phyloP scores from a whole-genome alignment of 2,113 vertebrate genomes.

The Zosterops lateralis region DNA sequence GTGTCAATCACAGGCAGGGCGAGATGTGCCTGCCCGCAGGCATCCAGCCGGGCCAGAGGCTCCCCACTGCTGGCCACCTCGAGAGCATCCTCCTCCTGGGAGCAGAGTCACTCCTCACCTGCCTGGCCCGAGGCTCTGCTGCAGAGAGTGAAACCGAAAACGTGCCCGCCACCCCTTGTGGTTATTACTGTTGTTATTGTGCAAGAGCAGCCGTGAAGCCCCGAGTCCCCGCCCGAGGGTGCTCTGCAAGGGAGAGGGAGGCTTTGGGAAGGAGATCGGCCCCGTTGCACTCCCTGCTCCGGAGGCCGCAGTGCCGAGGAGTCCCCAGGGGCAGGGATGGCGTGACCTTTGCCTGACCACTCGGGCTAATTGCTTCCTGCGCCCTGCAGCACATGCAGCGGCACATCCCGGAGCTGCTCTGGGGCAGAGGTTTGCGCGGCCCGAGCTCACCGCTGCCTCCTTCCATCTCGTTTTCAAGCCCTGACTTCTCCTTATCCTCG shows the following conservation, averaged over 20 bases:
- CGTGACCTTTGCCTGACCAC: neutral
- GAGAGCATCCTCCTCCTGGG: neutral
- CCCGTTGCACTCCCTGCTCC: accelerated
- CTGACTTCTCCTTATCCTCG: neutral
- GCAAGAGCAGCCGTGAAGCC: neutral
- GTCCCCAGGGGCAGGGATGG: neutral
- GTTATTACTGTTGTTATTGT: neutral
- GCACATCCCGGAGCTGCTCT: accelerated
- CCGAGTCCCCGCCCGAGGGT: accelerated
- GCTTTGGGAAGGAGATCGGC: neutral
- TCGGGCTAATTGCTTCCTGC: neutral
- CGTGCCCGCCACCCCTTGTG: accelerated
- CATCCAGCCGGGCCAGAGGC: neutral
- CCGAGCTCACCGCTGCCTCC: accelerated
- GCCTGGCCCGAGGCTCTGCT: accelerated
- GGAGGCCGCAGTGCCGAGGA: accelerated
- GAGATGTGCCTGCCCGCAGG: neutral
- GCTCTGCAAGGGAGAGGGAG: neutral
- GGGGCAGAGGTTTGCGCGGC: neutral
- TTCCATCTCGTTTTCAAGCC: neutral
- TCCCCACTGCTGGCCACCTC: accelerated
- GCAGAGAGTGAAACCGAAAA: neutral
- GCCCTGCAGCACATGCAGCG: neutral
- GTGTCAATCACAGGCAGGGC: accelerated
- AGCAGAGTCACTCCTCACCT: accelerated